phyloP scores from a whole-genome alignment of 2,113 vertebrate species.

The Phrynosoma blainvillii region DNA sequence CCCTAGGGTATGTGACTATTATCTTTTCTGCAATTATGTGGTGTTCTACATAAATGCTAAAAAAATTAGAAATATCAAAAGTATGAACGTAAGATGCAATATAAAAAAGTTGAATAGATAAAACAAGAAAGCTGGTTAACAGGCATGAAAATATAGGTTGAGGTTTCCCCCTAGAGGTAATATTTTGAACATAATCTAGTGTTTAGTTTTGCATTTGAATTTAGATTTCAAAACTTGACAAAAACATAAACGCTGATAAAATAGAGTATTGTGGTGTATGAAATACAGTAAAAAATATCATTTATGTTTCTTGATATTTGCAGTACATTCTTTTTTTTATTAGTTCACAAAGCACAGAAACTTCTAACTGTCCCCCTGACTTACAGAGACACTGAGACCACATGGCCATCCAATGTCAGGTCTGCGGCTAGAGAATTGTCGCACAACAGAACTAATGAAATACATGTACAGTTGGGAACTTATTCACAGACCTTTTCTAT shows the following conservation, averaged over 20 bases:
- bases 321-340: background rate
- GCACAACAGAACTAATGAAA: too few species aligned
- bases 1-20: conserved; percentile 87
- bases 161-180: conserved; percentile 85
- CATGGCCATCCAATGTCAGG: too few species aligned
- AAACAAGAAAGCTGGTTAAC: conserved; percentile 57
- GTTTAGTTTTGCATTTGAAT: conserved; percentile 64
- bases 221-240: conserved; percentile 58
- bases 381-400: too few species aligned
- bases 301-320: background rate
- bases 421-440: too few species aligned
- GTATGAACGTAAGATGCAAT: conserved; percentile 75
- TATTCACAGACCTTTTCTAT: too few species aligned
- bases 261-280: background rate
- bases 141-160: conserved; percentile 68
- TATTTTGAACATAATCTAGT: conserved; percentile 68
- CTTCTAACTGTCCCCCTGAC: background rate
- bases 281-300: background rate
- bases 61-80: conserved; percentile 81
- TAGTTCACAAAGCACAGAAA: background rate
- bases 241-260: background rate
- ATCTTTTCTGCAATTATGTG: conserved; percentile 87
- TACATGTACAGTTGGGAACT: too few species aligned
- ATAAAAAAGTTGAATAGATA: conserved; percentile 68
- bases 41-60: conserved; percentile 86